Conservation (phyloP, 2,888 invertebrate genomes). For the Conchocele bisecta region DNA sequence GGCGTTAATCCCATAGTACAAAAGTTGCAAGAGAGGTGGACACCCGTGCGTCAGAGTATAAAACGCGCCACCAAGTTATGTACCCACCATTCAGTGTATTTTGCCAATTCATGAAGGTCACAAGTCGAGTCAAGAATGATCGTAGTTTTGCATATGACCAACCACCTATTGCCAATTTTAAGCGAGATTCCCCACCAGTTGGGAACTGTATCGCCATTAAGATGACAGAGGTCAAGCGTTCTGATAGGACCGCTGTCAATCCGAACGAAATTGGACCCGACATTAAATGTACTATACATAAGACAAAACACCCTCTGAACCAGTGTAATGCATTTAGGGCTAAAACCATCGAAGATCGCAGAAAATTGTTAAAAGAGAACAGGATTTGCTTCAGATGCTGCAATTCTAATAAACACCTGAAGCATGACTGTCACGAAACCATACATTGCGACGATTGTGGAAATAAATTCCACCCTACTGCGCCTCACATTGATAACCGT, state of each 20-base stretch:
- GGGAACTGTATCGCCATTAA: not conserved
- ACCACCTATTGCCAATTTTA: no score
- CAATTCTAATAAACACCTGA: not conserved
- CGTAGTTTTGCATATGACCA: slow-evolving; percentile 8
- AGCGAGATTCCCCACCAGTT: no score
- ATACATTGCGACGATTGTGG: not conserved
- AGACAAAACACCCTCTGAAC: slow-evolving; percentile 24
- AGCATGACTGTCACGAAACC: not conserved
- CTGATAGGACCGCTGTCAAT: not conserved
- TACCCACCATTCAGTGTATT: slow-evolving; percentile 6
- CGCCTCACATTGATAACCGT: not conserved
- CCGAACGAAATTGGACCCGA: not conserved
- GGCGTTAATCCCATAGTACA: slow-evolving; percentile 3
- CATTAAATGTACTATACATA: slow-evolving; percentile 6
- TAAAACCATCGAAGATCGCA: slow-evolving; percentile 5
- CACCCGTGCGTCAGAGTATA: slow-evolving; percentile 3
- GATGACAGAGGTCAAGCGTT: not conserved
- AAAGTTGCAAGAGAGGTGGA: slow-evolving; percentile 9
- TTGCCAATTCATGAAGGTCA: not conserved
- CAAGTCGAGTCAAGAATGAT: slow-evolving; percentile 3
- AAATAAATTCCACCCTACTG: not conserved
- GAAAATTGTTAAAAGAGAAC: slow-evolving; percentile 20
- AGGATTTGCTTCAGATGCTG: not conserved
- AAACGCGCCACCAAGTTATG: not conserved
- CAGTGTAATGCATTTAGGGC: slow-evolving; percentile 14